Evolutionary conservation across 2,888 invertebrate species (phyloP).

Genomic region (Zhuqinia jingwanae): DNA sequence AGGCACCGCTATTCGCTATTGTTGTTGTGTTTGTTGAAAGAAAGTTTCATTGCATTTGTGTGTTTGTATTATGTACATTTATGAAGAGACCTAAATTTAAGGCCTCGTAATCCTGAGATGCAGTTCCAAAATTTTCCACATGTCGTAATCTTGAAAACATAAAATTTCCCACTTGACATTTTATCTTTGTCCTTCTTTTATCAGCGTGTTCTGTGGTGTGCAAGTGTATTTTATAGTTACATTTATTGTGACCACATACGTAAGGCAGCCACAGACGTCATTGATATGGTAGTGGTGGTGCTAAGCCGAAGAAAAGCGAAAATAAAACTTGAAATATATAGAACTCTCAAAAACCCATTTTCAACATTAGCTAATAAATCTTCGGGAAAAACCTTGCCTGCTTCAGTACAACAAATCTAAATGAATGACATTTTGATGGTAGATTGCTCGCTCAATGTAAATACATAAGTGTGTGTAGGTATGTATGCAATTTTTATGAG

Average conservation of each 20-base stretch:
- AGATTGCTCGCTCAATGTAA: too few relatives aligned
- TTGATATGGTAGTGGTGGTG: not conserved
- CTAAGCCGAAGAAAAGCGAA: too few relatives aligned
- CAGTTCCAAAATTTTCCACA: not conserved
- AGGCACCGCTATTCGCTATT: too few relatives aligned
- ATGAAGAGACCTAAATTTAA: too few relatives aligned
- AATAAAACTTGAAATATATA: not conserved
- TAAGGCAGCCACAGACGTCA: not conserved
- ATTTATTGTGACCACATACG: not conserved
- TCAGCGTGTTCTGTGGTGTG: not conserved
- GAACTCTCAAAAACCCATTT: not conserved
- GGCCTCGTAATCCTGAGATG: too few relatives aligned
- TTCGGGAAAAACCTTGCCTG: not conserved
- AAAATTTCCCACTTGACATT: constrained; percentile 11
- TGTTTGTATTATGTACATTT: too few relatives aligned
- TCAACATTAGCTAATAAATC: not conserved
- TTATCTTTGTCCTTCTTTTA: not conserved
- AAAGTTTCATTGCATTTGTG: too few relatives aligned
- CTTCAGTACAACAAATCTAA: not conserved
- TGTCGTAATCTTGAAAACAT: not conserved
- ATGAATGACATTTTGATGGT: not conserved
- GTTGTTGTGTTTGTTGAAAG: too few relatives aligned
- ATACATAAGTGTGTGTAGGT: not conserved
- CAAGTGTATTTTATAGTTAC: not conserved
- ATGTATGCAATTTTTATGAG: not conserved